These are phyloP conservation scores for Petrolisthes manimaculis DNA, from an alignment of 2,888 invertebrate species.

Conservation along the genomic window DNA sequence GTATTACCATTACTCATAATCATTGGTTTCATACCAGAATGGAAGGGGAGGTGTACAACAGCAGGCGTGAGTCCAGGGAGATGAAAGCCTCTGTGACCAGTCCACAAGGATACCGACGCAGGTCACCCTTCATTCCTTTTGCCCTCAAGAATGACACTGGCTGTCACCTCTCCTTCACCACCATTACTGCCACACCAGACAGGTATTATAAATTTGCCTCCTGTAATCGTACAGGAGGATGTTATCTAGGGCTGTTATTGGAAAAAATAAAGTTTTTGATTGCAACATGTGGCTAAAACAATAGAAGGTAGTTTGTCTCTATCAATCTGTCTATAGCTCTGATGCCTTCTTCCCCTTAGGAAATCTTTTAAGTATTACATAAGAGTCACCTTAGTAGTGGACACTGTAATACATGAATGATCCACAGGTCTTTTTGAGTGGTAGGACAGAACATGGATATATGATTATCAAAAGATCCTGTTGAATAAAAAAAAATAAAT, in stretches of 20 bases:
- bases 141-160: constrained; percentile 93
- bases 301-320: background rate
- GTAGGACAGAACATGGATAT: no score
- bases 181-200: constrained; percentile 51
- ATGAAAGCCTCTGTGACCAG: constrained; percentile 36
- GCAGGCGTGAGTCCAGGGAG: background rate
- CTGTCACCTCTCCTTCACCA: constrained; percentile 80
- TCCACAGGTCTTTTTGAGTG: no score
- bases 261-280: background rate
- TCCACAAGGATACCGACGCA: constrained; percentile 77
- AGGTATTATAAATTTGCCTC: constrained; percentile 15
- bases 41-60: background rate
- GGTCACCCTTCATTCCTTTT: constrained; percentile 95
- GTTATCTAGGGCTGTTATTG: background rate
- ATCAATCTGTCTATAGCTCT: no score
- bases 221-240: background rate
- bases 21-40: background rate
- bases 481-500: no score
- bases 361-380: no score
- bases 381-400: no score
- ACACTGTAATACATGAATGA: no score
- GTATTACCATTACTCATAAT: no score
- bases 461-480: no score
- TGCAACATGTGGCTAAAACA: background rate
- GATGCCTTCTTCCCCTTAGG: no score